Evolutionary conservation across 2,797 vertebrate species (phyloP).

Genomic region (Allobates femoralis): DNA sequence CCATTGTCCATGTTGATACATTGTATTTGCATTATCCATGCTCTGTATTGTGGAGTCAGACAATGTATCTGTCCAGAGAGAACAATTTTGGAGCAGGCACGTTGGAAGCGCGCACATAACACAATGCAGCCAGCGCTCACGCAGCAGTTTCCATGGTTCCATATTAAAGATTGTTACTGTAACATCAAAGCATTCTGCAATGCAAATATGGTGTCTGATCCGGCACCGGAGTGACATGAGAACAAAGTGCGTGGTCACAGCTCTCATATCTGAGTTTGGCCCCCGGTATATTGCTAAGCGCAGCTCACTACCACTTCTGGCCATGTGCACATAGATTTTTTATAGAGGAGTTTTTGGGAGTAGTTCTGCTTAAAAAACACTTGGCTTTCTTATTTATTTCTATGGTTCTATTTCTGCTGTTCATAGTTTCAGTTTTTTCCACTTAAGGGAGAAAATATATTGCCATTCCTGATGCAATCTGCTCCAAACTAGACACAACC

Average conservation of each 20-base stretch:
- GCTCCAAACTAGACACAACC: too few species aligned
- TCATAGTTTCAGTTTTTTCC: too few species aligned
- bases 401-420: too few species aligned
- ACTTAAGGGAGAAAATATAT: too few species aligned
- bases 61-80: conserved; percentile 35
- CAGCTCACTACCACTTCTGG: too few species aligned
- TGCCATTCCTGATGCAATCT: too few species aligned
- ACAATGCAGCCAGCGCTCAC: conserved; percentile 29
- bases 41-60: conserved; percentile 26
- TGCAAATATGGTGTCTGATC: conserved; percentile 35
- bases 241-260: conserved; percentile 38
- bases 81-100: conserved; percentile 39
- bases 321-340: too few species aligned
- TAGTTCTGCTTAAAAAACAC: too few species aligned
- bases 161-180: conserved; percentile 40
- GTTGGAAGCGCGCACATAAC: conserved; percentile 20
- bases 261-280: not conserved
- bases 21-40: conserved; percentile 5
- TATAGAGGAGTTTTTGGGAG: too few species aligned
- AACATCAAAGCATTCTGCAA: conserved; percentile 35
- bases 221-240: not conserved
- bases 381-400: too few species aligned
- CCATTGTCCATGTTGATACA: not conserved
- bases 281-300: too few species aligned
- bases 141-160: conserved; percentile 45